Conservation (phyloP, 2,797 vertebrate genomes). For the Hyperoplus lanceolatus region DNA sequence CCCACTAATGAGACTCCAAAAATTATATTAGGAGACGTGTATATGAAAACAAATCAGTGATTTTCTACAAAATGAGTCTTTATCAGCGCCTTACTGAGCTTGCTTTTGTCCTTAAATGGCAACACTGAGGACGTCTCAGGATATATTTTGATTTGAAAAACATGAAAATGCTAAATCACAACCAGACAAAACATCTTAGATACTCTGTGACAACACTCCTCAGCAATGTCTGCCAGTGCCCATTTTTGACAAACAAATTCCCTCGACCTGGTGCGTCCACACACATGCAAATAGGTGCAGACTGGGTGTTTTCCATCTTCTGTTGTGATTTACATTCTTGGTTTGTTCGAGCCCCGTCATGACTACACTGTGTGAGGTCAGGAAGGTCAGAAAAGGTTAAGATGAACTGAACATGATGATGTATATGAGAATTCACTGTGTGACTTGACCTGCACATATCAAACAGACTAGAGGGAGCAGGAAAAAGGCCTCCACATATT, state of each 20-base stretch:
- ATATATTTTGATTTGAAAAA: conserved; percentile 1
- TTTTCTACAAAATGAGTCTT: neutral
- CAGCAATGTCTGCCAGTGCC: conserved; percentile 26
- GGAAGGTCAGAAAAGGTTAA: conserved; percentile 54
- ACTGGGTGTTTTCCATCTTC: conserved; percentile 82
- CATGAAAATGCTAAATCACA: neutral
- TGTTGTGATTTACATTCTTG: conserved; percentile 84
- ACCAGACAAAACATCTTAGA: conserved; percentile 3
- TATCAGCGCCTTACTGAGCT: neutral
- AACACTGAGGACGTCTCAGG: neutral
- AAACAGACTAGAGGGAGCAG: neutral
- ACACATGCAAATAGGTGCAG: conserved; percentile 83
- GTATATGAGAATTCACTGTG: neutral
- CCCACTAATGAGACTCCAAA: neutral
- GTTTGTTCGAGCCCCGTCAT: conserved; percentile 58
- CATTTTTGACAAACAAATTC: conserved; percentile 88
- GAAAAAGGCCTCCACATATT: neutral
- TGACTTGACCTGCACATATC: neutral
- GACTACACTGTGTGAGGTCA: conserved; percentile 28
- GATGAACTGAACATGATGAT: conserved; percentile 1
- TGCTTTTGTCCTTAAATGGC: neutral
- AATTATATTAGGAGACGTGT: neutral
- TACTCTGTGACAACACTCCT: neutral
- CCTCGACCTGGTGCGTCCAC: conserved; percentile 61
- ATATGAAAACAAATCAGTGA: conserved; percentile 18